phyloP scores from a whole-genome alignment of 2,797 vertebrate genomes.

The Channallabes apus region DNA sequence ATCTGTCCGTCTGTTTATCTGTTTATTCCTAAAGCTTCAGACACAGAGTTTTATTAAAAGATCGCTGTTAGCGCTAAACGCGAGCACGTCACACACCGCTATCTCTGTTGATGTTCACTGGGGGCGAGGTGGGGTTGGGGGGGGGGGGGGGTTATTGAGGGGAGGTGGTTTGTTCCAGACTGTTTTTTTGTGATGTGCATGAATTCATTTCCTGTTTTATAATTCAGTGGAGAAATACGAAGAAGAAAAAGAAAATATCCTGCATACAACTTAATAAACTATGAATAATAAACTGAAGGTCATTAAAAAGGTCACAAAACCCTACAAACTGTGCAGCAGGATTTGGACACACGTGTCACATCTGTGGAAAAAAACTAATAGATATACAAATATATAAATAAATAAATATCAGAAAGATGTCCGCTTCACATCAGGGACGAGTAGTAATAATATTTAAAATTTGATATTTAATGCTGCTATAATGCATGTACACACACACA shows the following conservation, averaged over 20 bases:
- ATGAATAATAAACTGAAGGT: neutral
- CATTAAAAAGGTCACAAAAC: neutral
- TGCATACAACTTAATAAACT: neutral
- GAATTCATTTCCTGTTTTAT: slow-evolving; percentile 63
- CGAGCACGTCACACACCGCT: neutral
- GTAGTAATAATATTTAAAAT: neutral
- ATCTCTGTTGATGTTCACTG: neutral
- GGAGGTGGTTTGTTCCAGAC: slow-evolving; percentile 15
- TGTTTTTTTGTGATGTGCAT: neutral
- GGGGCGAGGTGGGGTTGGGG: neutral
- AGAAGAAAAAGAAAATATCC: neutral
- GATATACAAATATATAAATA: neutral
- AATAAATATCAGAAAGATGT: neutral
- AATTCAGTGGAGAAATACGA: slow-evolving; percentile 44
- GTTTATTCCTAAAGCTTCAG: neutral
- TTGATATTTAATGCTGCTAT: neutral
- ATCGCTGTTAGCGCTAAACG: neutral
- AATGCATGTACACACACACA: neutral
- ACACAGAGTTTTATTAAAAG: neutral
- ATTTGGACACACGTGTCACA: neutral
- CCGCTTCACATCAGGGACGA: no score
- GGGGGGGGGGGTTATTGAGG: neutral
- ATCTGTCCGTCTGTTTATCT: no score
- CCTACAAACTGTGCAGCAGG: neutral
- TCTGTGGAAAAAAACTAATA: neutral